Evolutionary conservation across 2,797 vertebrate species (phyloP).

Genomic region (Ctenopoma kingsleyae): DNA sequence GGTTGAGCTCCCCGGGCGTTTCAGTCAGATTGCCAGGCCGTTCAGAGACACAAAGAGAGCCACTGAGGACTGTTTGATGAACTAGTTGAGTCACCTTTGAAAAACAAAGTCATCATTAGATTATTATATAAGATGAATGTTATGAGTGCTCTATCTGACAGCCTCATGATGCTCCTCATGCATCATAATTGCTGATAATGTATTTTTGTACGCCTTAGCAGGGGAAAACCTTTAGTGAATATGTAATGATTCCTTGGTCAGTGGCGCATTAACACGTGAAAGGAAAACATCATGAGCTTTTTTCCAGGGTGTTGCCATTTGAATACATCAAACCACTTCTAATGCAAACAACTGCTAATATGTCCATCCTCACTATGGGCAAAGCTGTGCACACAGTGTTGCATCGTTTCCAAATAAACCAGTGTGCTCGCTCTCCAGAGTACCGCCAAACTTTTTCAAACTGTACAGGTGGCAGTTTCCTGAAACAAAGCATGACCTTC

Average conservation of each 20-base stretch:
- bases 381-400: conserved; percentile 62
- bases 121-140: conserved; percentile 52
- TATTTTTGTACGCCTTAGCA: conserved; percentile 43
- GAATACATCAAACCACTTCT: conserved; percentile 53
- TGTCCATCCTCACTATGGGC: conserved; percentile 31
- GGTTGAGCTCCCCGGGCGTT: conserved; percentile 10
- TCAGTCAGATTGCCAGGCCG: conserved; percentile 26
- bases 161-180: conserved; percentile 35
- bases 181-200: conserved; percentile 62
- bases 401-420: conserved; percentile 45
- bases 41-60: conserved; percentile 30
- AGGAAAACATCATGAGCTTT: conserved; percentile 68
- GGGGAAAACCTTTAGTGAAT: conserved; percentile 45
- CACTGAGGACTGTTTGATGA: conserved; percentile 32
- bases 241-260: conserved; percentile 51
- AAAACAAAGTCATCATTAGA: conserved; percentile 55
- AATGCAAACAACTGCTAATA: conserved; percentile 62
- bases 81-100: conserved; percentile 48
- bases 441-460: conserved; percentile 41
- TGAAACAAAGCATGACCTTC: conserved; percentile 61
- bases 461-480: conserved; percentile 33
- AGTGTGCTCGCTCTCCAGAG: conserved; percentile 12
- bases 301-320: conserved; percentile 38
- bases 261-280: conserved; percentile 64
- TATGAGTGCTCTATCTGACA: conserved; percentile 27